Conservation (phyloP, 2,113 vertebrate species). For the Macquaria ambigua region DNA sequence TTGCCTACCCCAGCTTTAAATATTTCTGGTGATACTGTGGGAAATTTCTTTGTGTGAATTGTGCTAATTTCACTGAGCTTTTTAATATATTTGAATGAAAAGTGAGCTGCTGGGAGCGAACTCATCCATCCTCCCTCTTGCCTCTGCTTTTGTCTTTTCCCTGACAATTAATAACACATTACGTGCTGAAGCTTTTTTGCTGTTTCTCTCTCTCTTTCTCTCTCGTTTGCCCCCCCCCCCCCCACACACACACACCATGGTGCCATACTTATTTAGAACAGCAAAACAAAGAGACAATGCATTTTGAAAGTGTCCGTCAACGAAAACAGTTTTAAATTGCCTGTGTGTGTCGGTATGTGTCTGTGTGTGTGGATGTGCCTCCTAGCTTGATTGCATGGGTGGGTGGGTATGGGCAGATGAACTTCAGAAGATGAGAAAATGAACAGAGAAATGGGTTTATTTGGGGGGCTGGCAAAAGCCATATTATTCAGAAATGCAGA, state of each 20-base stretch:
- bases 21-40: too few relatives aligned
- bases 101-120: background rate
- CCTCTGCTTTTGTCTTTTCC: slow-evolving; percentile 48
- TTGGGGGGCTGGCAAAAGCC: background rate
- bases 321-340: slow-evolving; percentile 55
- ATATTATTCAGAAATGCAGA: slow-evolving; percentile 26
- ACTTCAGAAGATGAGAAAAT: slow-evolving; percentile 28
- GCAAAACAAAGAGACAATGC: slow-evolving; percentile 57
- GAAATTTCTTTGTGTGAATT: background rate
- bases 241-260: background rate
- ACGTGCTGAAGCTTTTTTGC: slow-evolving; percentile 53
- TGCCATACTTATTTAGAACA: slow-evolving; percentile 33
- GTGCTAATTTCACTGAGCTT: background rate
- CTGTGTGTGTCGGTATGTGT: background rate
- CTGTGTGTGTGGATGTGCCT: background rate
- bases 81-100: slow-evolving; percentile 14
- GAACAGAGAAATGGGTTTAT: slow-evolving; percentile 19
- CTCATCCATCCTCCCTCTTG: background rate
- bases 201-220: slow-evolving; percentile 39
- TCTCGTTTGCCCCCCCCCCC: slow-evolving; percentile 25
- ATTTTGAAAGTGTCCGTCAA: slow-evolving; percentile 63
- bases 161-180: slow-evolving; percentile 63
- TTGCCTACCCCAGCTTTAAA: too few relatives aligned
- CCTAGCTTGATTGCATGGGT: slow-evolving; percentile 19
- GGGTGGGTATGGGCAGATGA: slow-evolving; percentile 14